Percentiles rank a stretch among this genome's conserved stretches.
Conservation (phyloP, 2,888 invertebrate genomes). For the Phasia obesa region DNA sequence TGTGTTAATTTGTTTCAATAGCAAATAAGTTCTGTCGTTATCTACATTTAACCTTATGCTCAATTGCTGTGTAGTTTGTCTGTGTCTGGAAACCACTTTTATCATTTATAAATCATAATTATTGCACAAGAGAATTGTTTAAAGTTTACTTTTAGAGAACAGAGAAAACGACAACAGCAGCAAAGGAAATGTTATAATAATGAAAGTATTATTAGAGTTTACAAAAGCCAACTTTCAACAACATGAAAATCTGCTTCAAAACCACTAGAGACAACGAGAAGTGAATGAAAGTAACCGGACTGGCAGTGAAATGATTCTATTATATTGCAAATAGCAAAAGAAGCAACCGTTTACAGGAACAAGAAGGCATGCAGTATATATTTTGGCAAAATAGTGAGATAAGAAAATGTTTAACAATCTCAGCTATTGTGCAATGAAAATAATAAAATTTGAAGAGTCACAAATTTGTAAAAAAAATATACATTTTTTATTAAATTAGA, state of each 20-base stretch:
- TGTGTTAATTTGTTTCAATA: not conserved
- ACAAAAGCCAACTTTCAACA: conserved; percentile 48
- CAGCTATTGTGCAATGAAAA: no score
- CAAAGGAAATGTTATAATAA: conserved; percentile 22
- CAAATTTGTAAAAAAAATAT: no score
- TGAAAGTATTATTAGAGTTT: conserved; percentile 45
- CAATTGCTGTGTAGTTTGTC: not conserved
- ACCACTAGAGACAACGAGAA: conserved; percentile 60
- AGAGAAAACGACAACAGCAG: not conserved
- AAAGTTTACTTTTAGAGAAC: not conserved
- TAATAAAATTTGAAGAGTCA: no score
- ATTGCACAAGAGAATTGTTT: conserved; percentile 29
- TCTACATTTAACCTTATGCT: not conserved
- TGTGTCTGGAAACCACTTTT: conserved; percentile 56
- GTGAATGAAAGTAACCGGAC: no score
- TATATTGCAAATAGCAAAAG: not conserved
- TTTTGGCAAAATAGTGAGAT: no score
- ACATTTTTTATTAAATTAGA: no score
- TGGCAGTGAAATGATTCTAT: not conserved
- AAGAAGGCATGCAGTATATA: no score
- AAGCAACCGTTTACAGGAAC: not conserved
- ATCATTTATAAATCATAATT: conserved; percentile 60
- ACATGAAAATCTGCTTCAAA: conserved; percentile 50
- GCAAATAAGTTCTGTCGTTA: not conserved
- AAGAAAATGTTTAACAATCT: no score